phyloP scores from a whole-genome alignment of 2,113 vertebrate genomes.

The Rhombomys opimus region DNA sequence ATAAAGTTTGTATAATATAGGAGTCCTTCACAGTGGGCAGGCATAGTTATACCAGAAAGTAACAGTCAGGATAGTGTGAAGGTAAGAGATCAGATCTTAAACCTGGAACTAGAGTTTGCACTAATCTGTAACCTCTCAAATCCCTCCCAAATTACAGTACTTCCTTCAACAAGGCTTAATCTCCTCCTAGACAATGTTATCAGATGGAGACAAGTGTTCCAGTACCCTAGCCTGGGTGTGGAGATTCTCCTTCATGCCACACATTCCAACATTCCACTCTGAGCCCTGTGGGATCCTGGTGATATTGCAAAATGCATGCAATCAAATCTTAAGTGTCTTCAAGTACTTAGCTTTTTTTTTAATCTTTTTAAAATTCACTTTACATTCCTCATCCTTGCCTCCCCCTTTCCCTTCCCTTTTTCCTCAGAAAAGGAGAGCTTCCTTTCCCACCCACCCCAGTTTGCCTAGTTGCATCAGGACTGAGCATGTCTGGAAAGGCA shows the following conservation, averaged over 20 bases:
- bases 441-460: too few species aligned
- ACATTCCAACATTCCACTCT: not conserved
- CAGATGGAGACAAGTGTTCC: not conserved
- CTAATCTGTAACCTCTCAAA: not conserved
- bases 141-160: not conserved
- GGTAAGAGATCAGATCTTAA: not conserved
- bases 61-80: not conserved
- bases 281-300: not conserved
- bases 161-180: not conserved
- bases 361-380: too few species aligned
- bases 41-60: not conserved
- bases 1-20: not conserved
- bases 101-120: not conserved
- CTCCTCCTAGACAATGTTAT: not conserved
- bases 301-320: not conserved
- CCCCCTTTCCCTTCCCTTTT: too few species aligned
- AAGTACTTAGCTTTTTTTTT: not conserved
- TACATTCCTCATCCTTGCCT: too few species aligned
- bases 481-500: too few species aligned
- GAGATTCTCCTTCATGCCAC: not conserved
- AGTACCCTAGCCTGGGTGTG: not conserved
- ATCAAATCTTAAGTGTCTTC: not conserved
- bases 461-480: too few species aligned
- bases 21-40: not conserved
- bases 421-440: too few species aligned